Base-by-base conservation (phyloP, 2,113 vertebrate genomes). In the Pungitius pungitius region DNA sequence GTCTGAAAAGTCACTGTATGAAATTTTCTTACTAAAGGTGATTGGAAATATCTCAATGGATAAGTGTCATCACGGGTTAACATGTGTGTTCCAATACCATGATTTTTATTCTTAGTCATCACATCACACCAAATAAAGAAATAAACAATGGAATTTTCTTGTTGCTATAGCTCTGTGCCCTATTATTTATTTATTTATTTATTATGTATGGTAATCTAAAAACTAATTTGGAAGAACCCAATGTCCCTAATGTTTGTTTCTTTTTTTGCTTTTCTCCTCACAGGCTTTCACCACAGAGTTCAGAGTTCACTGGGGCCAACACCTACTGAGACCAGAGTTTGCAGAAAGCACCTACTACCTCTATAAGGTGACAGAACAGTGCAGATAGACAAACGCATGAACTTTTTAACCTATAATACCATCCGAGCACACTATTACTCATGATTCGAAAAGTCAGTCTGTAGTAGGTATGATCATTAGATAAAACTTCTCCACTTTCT, bases 281-380 rank as follows among this genome's bases (percentile, higher is more conserved):
- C 74, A 99, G 98, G 98, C 98, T 43, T 99, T 99, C 85, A 99
- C 97, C 58, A 97, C 97, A 75, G 98, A 99, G 86, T 99, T 99
- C 60, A 93, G 97, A 84, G 97, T 99, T 76, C 98, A 99, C 47
- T 99, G 98, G 98, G 97, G 97, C 82, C 98, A 99, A 89, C 97
- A 99, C 81, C 95, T 97, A 27, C 91, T 99, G 85, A 94, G 98
- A 83, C 98, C 98, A 77, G 98, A 99, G 89, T 99, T 99, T 95
- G 97, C 97, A 71, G 98, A 99, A 90, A 99, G 98, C 91, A 99
- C 97, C 60, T 99, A 99, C 87, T 99, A 99, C 94, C 93, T 99
- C 78, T 99, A 97, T 82, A 99, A 99, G 93, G 98, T 96, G 82
- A 81, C 61, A 12, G 24, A 40, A 12, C 22, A 43, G 39, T 62